These are phyloP conservation scores for Elephas maximus DNA, from an alignment of 2,113 vertebrate species.

Conservation along the genomic window DNA sequence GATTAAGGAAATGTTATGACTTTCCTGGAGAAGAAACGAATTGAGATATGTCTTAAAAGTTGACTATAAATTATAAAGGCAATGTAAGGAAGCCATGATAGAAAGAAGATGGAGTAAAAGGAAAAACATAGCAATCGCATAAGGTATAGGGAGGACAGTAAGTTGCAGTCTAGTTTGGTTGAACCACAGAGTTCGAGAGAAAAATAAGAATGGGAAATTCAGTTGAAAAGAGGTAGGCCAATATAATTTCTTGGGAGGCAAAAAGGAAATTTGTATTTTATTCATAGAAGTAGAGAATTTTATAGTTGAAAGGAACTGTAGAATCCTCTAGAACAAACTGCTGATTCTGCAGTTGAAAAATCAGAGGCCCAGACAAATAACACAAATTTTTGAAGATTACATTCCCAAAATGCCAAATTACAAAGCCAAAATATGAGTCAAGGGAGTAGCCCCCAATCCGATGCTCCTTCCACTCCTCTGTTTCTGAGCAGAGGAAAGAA, in stretches of 20 bases:
- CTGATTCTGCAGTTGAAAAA: neutral
- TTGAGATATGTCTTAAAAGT: neutral
- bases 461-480: neutral
- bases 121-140: neutral
- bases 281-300: neutral
- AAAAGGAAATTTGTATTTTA: neutral
- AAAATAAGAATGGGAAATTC: slow-evolving; percentile 27
- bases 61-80: neutral
- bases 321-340: slow-evolving; percentile 15
- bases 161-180: neutral
- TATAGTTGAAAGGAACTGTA: slow-evolving; percentile 10
- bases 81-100: slow-evolving; percentile 2
- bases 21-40: slow-evolving; percentile 19
- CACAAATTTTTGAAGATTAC: neutral
- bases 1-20: neutral
- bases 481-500: neutral
- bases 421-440: neutral
- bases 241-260: neutral
- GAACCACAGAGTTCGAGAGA: neutral
- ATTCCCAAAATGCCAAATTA: neutral
- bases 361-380: neutral
- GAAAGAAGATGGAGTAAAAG: neutral
- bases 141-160: neutral
- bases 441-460: neutral
- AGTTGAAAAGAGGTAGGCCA: neutral